phyloP scores from a whole-genome alignment of 2,888 invertebrate genomes.

The Drosophila cognata region DNA sequence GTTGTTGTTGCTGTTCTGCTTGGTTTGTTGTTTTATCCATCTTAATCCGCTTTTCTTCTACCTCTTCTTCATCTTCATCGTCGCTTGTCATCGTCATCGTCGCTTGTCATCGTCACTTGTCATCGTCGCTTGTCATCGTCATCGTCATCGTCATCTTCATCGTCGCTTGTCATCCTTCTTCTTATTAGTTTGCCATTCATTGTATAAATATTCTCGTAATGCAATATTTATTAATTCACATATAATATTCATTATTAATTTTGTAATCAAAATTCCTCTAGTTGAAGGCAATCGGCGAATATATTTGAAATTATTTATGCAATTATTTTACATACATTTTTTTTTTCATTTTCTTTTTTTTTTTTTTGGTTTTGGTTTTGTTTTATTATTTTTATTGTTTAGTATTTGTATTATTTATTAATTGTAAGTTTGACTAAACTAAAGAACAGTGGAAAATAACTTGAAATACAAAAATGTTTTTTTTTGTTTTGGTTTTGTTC shows the following conservation, averaged over 20 bases:
- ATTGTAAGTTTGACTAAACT: constrained; percentile 58
- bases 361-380: constrained; percentile 5
- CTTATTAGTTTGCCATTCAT: constrained; percentile 41
- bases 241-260: constrained; percentile 73
- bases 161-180: constrained; percentile 21
- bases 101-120: neutral
- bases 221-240: constrained; percentile 57
- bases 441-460: constrained; percentile 67
- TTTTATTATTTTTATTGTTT: constrained; percentile 13
- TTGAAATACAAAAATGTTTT: constrained; percentile 38
- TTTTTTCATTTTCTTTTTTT: constrained; percentile 13
- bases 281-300: constrained; percentile 85
- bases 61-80: constrained; percentile 10
- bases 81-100: constrained; percentile 11
- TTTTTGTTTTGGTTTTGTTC: constrained; percentile 9
- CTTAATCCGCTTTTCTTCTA: constrained; percentile 6
- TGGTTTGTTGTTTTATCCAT: constrained; percentile 29
- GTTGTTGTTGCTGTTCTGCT: constrained; percentile 24
- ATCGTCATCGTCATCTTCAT: constrained; percentile 16
- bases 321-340: constrained; percentile 80
- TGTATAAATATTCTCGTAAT: constrained; percentile 55
- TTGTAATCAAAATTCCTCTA: constrained; percentile 85
- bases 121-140: constrained; percentile 19
- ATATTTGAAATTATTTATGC: constrained; percentile 83
- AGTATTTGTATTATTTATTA: constrained; percentile 24